phyloP scores from a whole-genome alignment of 2,113 vertebrate species.

The Cyanoramphus novaezelandiae region DNA sequence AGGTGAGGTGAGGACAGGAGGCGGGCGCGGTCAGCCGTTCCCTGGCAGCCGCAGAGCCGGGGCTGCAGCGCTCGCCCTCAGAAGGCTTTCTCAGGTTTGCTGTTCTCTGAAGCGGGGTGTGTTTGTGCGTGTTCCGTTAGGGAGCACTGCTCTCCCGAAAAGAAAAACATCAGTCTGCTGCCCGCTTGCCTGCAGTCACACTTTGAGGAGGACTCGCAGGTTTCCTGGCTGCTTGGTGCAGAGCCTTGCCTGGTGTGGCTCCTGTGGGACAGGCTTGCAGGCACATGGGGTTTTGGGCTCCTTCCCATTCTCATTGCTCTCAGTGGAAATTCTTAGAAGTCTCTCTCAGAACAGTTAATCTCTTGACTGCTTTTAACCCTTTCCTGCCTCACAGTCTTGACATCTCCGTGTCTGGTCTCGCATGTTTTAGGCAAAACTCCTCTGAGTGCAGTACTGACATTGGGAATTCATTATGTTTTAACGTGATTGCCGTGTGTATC shows the following conservation, averaged over 20 bases:
- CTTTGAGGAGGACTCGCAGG: rapidly evolving
- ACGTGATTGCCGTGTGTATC: background rate
- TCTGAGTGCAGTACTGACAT: background rate
- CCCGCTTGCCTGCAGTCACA: background rate
- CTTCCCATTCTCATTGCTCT: rapidly evolving
- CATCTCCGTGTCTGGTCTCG: background rate
- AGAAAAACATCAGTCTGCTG: background rate
- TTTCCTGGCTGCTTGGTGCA: background rate
- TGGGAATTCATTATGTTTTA: background rate
- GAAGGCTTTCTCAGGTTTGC: background rate
- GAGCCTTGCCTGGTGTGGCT: background rate
- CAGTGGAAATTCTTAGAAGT: background rate
- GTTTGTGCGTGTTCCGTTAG: background rate
- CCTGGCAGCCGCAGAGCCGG: background rate
- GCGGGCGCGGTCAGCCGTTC: background rate
- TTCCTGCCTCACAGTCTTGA: background rate
- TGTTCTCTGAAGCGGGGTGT: background rate
- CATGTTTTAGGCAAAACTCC: background rate
- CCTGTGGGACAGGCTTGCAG: background rate
- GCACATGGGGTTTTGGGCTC: background rate
- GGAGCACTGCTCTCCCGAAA: background rate
- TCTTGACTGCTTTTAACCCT: background rate
- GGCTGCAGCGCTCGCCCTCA: background rate
- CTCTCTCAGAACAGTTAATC: background rate
- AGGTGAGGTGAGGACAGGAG: constrained; percentile 60